phyloP scores from a whole-genome alignment of 2,888 invertebrate genomes.

The Chaetoderma sp. region DNA sequence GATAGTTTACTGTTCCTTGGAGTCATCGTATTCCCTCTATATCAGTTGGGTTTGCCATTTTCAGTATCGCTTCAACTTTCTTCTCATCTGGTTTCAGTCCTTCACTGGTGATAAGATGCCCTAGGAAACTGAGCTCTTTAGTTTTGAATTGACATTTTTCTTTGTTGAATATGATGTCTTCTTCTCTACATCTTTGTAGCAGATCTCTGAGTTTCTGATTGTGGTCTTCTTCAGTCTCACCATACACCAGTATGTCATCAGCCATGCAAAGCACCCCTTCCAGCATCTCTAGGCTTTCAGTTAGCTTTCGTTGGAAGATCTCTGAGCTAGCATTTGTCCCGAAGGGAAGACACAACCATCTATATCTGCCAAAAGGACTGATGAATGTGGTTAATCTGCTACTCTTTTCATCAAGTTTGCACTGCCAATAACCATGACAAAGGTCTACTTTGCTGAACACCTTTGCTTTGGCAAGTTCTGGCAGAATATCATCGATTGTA shows the following conservation, averaged over 20 bases:
- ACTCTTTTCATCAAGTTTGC: constrained; percentile 17
- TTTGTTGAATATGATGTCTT: constrained; percentile 9
- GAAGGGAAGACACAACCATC: too few species aligned
- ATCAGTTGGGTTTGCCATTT: constrained; percentile 8
- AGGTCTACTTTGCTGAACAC: constrained; percentile 26
- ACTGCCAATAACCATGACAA: constrained; percentile 21
- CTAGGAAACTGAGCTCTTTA: constrained; percentile 12
- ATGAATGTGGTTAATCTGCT: constrained; percentile 16
- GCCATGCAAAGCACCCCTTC: constrained; percentile 26
- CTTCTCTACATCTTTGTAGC: not conserved
- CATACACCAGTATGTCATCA: constrained; percentile 37
- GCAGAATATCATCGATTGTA: constrained; percentile 23
- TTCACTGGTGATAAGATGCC: constrained; percentile 17
- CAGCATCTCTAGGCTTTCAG: constrained; percentile 26
- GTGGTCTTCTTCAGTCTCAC: constrained; percentile 14
- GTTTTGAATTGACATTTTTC: constrained; percentile 3
- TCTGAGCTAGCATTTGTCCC: constrained; percentile 28
- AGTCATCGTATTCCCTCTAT: constrained; percentile 1
- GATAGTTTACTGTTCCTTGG: constrained; percentile 6
- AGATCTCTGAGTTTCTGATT: constrained; percentile 7
- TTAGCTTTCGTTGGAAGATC: constrained; percentile 29
- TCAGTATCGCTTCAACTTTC: constrained; percentile 25
- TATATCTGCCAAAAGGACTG: not conserved
- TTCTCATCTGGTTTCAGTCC: constrained; percentile 19
- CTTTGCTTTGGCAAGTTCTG: constrained; percentile 12